These are phyloP conservation scores for Cyclina sinensis DNA, from an alignment of 1,140 invertebrate genomes.

Conservation along the genomic window DNA sequence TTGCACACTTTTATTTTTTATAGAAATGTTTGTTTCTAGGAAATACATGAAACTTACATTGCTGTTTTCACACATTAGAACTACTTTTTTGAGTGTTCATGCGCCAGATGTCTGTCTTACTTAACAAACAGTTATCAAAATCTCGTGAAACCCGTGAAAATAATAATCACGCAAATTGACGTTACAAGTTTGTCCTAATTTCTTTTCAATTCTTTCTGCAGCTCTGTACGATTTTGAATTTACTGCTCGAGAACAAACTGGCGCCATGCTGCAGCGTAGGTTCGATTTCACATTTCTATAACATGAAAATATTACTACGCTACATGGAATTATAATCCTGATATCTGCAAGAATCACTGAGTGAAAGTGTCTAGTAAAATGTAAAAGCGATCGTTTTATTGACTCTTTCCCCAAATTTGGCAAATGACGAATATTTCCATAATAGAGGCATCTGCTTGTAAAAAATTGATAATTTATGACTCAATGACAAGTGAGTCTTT, in stretches of 20 bases:
- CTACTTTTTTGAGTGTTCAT: too few species aligned
- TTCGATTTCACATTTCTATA: slow-evolving; percentile 13
- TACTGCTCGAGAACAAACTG: not conserved
- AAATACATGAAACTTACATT: too few species aligned
- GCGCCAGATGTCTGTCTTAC: too few species aligned
- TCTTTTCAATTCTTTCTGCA: not conserved
- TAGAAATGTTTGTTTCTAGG: too few species aligned
- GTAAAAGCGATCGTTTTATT: slow-evolving; percentile 13
- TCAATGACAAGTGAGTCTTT: slow-evolving; percentile 23
- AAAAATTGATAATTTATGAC: slow-evolving; percentile 46
- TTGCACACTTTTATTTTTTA: too few species aligned
- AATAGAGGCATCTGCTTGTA: slow-evolving; percentile 11
- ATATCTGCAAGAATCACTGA: not conserved
- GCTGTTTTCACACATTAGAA: too few species aligned
- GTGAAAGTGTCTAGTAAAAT: not conserved
- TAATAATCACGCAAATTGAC: too few species aligned
- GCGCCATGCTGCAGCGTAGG: not conserved
- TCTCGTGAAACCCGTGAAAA: too few species aligned
- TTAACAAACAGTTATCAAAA: too few species aligned
- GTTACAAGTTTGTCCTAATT: too few species aligned
- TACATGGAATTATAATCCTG: slow-evolving; percentile 8
- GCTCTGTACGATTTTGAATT: not conserved
- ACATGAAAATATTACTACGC: slow-evolving; percentile 3
- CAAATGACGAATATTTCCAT: slow-evolving; percentile 17
- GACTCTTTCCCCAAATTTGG: slow-evolving; percentile 18